Evolutionary conservation across 2,113 vertebrate genomes (phyloP), one percentile per base, ranked within the genome.

Genomic region (Epinephelus fuscoguttatus): DNA sequence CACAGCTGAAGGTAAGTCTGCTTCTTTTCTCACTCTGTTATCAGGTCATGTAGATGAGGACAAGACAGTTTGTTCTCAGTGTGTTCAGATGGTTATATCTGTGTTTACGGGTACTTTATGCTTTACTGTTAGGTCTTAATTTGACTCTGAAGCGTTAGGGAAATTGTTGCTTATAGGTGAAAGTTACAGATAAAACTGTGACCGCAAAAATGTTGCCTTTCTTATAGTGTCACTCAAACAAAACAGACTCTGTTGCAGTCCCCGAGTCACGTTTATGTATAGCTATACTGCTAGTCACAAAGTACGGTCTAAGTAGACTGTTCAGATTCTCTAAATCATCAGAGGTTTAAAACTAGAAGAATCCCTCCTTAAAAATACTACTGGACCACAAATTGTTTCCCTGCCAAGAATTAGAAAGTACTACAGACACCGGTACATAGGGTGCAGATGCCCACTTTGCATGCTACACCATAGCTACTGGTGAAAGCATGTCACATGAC

Each of bases 401-500:
- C 27, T 66, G 50, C 64, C 18, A n/a, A 59, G 4, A 45, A 55
- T 33, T 15, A 3, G 6, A 12, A 45, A 70, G 14, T 55, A 18
- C 59, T 52, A 57, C 33, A 67, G 56, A 66, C 30, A 67, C 53
- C 0, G 21, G 70, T 71, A 63, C 0, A 4, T 47, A 37, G 66
- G 70, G 56, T 23, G 45, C 75, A 70, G 80, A 78, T 86, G 72
- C 61, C 59, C 73, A 68, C 42, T 85, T 82, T 89, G 80, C 47
- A 73, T 62, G 76, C 42, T 23, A 40, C 79, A 70, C 63, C 86
- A 71, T 59, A 81, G 69, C 14, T n/a, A 81, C 57, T 82, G 69
- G 81, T 83, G 83, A 86, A 78, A 83, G 56, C 45, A 50, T 81
- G 89, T 94, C 94, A 94, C 88, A 91, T 95, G 93, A 91, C 71